phyloP scores from a whole-genome alignment of 2,113 vertebrate genomes.

The Dipodomys ordii region DNA sequence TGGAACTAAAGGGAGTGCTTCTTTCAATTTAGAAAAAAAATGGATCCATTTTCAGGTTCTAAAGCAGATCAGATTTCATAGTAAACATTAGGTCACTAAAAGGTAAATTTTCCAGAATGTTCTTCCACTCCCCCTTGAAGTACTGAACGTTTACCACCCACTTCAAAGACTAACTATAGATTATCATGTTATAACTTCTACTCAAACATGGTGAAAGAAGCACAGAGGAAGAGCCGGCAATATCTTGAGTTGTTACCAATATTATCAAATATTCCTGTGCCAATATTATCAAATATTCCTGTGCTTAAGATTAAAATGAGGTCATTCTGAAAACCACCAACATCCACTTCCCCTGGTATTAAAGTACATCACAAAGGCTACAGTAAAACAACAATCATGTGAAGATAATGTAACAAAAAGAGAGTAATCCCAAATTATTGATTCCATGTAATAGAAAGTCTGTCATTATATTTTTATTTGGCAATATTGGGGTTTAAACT shows the following conservation, averaged over 20 bases:
- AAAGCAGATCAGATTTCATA: conserved; percentile 36
- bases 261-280: not conserved
- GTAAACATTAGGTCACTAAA: not conserved
- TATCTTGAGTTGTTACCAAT: not conserved
- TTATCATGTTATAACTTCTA: not conserved
- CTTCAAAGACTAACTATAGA: not conserved
- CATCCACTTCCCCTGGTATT: not conserved
- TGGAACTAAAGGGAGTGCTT: not conserved
- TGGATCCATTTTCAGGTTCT: not conserved
- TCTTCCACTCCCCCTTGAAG: not conserved
- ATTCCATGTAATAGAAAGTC: not conserved
- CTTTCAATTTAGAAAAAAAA: conserved; percentile 1
- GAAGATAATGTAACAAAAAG: not conserved
- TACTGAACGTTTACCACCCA: not conserved
- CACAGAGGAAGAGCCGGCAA: not conserved
- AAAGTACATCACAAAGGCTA: not conserved
- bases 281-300: not conserved
- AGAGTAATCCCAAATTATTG: not conserved
- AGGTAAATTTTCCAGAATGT: not conserved
- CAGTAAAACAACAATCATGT: not conserved
- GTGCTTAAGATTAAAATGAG: not conserved
- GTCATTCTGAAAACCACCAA: not conserved
- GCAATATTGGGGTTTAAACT: too few species aligned
- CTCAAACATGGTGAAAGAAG: not conserved
- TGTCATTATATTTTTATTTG: too few species aligned